Base-by-base conservation (phyloP, 2,113 vertebrate species). In the Coregonus clupeaformis region DNA sequence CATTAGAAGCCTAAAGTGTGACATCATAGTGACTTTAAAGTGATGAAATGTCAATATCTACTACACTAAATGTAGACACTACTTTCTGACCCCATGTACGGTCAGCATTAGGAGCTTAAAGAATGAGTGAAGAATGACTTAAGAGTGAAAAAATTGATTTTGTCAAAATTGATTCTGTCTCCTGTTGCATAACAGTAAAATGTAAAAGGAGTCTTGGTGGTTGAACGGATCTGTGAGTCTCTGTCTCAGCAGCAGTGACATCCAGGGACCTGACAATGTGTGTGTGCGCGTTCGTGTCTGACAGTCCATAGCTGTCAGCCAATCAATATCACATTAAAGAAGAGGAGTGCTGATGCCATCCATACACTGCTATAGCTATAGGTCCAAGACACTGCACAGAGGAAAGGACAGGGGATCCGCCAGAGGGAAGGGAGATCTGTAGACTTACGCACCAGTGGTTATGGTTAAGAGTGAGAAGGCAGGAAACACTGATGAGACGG, bases 271-370 rank as follows among this genome's bases (percentile, higher is more conserved):
- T 36, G 32, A 36, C 32, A 36, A 6, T 1, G 30, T 32, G 30
- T 5, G 30, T 32, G 30, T 32, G 30, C 4, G 5, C 6, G 30
- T n/a, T n/a, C 30, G 13, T 32, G 7, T 32, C 30, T 32, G 30
- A 67, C 29, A 32, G 9, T 30, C 65, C 36, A 14, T 67, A 20
- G 5, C 20, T 20, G 20, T 22, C 67, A 16, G 36, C 67, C 70
- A 69, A 85, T 86, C 81, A 70, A 86, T 90, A 85, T 72, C 60
- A 45, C 76, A 83, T 85, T 83, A 87, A 78, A 76, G 64, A 73
- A 9, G 32, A 6, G 60, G 36, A 72, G 32, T 45, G 24, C 27
- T n/a, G 70, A 12, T 66, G 42, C 65, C 0, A 36, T 76, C 69
- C 20, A 0, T 36, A 9, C 32, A 3, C 75, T 74, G 66, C 47